These are phyloP conservation scores for Calyptomena viridis DNA, from an alignment of 2,113 vertebrate genomes.

Conservation along the genomic window DNA sequence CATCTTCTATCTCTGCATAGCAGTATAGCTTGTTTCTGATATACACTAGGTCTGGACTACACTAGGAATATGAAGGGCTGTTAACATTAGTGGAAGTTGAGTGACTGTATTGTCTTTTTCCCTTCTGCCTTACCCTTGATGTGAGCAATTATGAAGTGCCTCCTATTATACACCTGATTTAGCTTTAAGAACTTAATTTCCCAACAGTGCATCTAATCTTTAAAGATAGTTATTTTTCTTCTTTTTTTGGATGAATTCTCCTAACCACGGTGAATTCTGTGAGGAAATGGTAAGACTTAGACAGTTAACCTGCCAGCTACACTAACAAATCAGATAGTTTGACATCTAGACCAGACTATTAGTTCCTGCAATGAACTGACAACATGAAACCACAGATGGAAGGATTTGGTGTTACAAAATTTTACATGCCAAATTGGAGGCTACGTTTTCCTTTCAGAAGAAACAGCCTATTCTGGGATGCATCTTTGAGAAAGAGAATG, in stretches of 20 bases:
- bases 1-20: neutral
- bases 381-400: slow-evolving; percentile 34
- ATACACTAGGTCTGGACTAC: neutral
- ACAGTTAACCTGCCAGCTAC: slow-evolving; percentile 35
- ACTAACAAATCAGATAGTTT: slow-evolving; percentile 53
- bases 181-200: slow-evolving; percentile 19
- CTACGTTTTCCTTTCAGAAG: neutral
- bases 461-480: neutral
- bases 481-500: neutral
- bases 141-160: neutral
- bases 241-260: neutral
- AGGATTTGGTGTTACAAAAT: slow-evolving; percentile 49
- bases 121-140: neutral
- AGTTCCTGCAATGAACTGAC: slow-evolving; percentile 41
- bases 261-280: neutral
- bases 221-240: neutral
- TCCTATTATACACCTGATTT: neutral
- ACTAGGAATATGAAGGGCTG: neutral
- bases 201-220: slow-evolving; percentile 26
- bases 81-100: neutral
- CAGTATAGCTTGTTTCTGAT: neutral
- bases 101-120: neutral
- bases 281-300: neutral
- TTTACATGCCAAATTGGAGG: slow-evolving; percentile 36
- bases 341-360: slow-evolving; percentile 35